These are phyloP conservation scores for Cotesia typhae DNA, from an alignment of 1,140 invertebrate species.

Conservation along the genomic window DNA sequence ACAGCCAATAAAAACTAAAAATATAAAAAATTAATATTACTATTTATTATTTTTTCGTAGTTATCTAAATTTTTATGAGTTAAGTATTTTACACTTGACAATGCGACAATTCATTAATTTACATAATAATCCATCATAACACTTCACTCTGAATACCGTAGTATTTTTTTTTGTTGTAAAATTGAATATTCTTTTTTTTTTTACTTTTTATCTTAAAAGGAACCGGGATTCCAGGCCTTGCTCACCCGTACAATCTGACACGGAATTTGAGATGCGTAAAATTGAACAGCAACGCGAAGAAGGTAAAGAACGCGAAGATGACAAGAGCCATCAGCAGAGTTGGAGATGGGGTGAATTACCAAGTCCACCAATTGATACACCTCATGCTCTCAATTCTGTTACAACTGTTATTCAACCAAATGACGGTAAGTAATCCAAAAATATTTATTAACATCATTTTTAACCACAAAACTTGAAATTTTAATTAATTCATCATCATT, in stretches of 20 bases:
- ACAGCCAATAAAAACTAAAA: no score
- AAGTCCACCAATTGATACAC: constrained; percentile 59
- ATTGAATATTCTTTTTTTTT: constrained; percentile 47
- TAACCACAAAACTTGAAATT: constrained; percentile 7
- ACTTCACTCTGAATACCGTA: constrained; percentile 31
- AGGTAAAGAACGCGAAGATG: constrained; percentile 65
- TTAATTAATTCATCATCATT: background rate
- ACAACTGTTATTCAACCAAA: constrained; percentile 45
- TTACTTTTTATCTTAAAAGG: constrained; percentile 62
- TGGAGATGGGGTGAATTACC: constrained; percentile 99
- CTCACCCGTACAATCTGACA: constrained; percentile 91
- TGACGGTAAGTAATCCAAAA: constrained; percentile 47
- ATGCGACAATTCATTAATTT: background rate
- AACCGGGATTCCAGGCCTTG: constrained; percentile 75
- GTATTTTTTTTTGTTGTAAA: constrained; percentile 48
- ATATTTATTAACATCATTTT: background rate
- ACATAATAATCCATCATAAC: background rate
- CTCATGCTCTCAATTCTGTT: constrained; percentile 48
- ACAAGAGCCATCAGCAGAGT: constrained; percentile 70
- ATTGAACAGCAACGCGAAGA: constrained; percentile 61
- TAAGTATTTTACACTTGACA: background rate
- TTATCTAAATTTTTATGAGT: background rate
- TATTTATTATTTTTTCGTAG: background rate
- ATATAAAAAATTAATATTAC: background rate
- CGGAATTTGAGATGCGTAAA: constrained; percentile 86